Evolutionary conservation across 23 tunicate species (phyloP).

Genomic region (Pegea sp.): DNA sequence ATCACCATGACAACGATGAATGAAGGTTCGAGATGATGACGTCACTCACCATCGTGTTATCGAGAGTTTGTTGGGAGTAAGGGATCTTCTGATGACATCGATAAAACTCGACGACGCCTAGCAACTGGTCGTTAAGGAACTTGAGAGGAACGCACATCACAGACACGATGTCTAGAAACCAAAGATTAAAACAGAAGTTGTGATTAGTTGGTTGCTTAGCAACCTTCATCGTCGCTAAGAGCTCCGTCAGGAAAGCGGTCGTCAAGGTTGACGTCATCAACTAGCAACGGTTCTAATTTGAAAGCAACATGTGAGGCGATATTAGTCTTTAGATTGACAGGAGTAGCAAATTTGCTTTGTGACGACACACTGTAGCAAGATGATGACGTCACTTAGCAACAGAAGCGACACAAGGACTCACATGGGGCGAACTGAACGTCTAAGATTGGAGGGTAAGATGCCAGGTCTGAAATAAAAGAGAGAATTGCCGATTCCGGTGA

Average conservation of each 20-base stretch:
- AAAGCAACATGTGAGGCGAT: slow-evolving; percentile 63
- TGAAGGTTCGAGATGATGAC: no score
- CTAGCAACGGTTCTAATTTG: slow-evolving; percentile 12
- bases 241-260: slow-evolving; percentile 58
- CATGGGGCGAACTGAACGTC: no score
- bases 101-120: slow-evolving; percentile 51
- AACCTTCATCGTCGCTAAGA: slow-evolving; percentile 13
- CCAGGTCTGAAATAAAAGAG: no score
- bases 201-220: background rate
- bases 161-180: slow-evolving; percentile 6
- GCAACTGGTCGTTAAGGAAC: slow-evolving; percentile 27
- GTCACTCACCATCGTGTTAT: background rate
- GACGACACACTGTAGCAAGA: no score
- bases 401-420: no score
- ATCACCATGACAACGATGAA: no score
- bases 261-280: slow-evolving; percentile 58
- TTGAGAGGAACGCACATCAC: slow-evolving; percentile 48
- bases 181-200: background rate
- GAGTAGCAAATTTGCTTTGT: no score
- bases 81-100: slow-evolving; percentile 31
- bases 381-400: no score
- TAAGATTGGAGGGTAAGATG: no score
- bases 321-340: slow-evolving; percentile 16
- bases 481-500: no score
- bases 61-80: slow-evolving; percentile 12